These are phyloP conservation scores for Neoascia interrupta DNA, from an alignment of 2,888 invertebrate genomes.

Conservation along the genomic window DNA sequence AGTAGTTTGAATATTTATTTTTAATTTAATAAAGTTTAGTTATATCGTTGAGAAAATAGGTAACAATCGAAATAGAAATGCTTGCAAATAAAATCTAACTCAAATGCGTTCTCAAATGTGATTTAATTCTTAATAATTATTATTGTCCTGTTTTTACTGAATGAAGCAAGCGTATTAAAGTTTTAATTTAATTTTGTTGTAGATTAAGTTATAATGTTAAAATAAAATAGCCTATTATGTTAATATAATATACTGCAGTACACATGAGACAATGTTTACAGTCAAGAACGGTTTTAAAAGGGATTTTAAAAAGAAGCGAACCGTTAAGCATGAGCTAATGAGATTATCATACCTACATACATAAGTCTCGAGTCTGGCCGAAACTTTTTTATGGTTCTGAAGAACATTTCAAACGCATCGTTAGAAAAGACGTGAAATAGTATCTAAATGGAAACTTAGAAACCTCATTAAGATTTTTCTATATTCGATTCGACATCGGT, in stretches of 20 bases:
- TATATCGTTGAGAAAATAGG: slow-evolving; percentile 1
- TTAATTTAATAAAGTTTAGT: slow-evolving; percentile 1
- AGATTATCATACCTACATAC: too few species aligned
- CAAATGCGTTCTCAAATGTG: slow-evolving; percentile 65
- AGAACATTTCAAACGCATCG: too few species aligned
- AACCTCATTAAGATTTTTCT: too few species aligned
- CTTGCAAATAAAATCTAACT: slow-evolving; percentile 57
- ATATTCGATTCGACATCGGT: too few species aligned
- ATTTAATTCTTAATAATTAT: slow-evolving; percentile 12
- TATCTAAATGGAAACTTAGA: too few species aligned
- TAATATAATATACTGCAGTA: slow-evolving; percentile 1
- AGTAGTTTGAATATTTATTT: slow-evolving; percentile 8
- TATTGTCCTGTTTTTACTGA: slow-evolving; percentile 5
- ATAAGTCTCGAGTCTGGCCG: too few species aligned
- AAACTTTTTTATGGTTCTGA: too few species aligned
- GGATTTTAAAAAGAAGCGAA: background rate
- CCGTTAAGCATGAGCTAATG: too few species aligned
- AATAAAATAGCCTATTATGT: slow-evolving; percentile 5
- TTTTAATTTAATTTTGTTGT: slow-evolving; percentile 1
- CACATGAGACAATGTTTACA: slow-evolving; percentile 32
- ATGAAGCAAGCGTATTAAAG: slow-evolving; percentile 34
- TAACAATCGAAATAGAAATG: slow-evolving; percentile 48
- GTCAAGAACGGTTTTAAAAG: background rate
- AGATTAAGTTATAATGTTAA: too few species aligned
- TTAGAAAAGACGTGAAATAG: too few species aligned